Base-by-base conservation (phyloP, 1,140 invertebrate genomes). In the Halyomorpha halys region DNA sequence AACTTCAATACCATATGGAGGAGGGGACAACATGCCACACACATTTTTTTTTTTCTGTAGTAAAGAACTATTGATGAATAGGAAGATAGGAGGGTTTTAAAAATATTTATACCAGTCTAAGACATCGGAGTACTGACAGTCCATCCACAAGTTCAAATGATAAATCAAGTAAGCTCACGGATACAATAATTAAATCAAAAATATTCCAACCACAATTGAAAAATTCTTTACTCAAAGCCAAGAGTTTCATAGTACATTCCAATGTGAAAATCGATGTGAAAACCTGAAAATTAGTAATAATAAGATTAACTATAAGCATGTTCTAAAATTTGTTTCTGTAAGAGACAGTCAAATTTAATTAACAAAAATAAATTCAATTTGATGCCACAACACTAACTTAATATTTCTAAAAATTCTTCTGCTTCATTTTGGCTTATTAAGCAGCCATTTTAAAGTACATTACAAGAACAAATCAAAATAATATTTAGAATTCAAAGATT, bases 141-240 rank as follows among this genome's bases (percentile, higher is more conserved):
- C 95, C 94, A 78, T 92, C 88, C 68, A 97, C 90, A 67, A 89
- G 90, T 78, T 94, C 91, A 54, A 98, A 80, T 66, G 89, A 86
- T 71, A 98, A 80, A 77, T 98, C 96, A 68, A 97, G 77, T 64
- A 98, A 79, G 67, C 95, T 98, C 66, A 98, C 82, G 34, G 90
- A 85, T 69, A 99, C 95, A 76, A 98, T 98, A 71, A 98, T 90
- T 75, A 97, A 96, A 80, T 99, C 95, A 78, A 99, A 99, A 70
- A 96, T 94, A 76, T 98, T 99, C 94, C 94, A 98, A 63, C 93
- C 92, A 76, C 97, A 94, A 83, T 95, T 90, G 80, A 99, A 97
- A 78, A 98, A 99, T 78, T 82, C 92, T 72, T 95, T 91, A 77
- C 92, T 96, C 86, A 97, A 91, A 5, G 95, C 95, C 72, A 96